A percentile compares a stretch with the other conserved stretches of the same genome.
phyloP scores from a whole-genome alignment of 2,797 vertebrate genomes.

The Aselliscus stoliczkanus region DNA sequence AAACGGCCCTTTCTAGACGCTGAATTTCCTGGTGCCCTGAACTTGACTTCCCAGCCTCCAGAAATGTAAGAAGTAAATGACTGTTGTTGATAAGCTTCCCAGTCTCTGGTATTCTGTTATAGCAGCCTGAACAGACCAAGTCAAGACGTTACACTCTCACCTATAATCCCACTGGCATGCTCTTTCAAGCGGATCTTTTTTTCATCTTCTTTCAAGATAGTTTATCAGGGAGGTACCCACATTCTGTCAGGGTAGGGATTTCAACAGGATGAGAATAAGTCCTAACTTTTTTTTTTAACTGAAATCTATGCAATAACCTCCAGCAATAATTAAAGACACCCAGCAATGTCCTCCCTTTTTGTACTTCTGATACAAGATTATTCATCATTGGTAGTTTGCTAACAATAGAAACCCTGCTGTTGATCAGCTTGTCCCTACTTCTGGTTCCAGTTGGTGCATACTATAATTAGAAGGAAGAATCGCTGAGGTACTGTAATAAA shows the following conservation, averaged over 20 bases:
- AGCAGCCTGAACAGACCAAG: neutral
- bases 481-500: neutral
- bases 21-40: neutral
- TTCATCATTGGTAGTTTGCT: neutral
- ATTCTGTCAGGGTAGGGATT: neutral
- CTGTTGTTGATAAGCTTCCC: neutral
- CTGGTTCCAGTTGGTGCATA: neutral
- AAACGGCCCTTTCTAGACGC: neutral
- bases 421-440: neutral
- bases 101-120: neutral
- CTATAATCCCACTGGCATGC: fast-evolving
- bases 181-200: neutral
- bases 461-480: slow-evolving; percentile 3
- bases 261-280: neutral
- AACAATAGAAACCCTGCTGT: neutral
- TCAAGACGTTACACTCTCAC: neutral
- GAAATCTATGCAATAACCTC: neutral
- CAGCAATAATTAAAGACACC: neutral
- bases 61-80: neutral
- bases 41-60: neutral
- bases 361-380: neutral
- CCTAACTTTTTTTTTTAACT: neutral
- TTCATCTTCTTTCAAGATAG: neutral
- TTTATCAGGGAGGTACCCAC: neutral
- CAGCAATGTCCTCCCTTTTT: neutral